A percentile compares a stretch with the other conserved stretches of the same genome.
Conservation (phyloP, 2,113 vertebrate genomes). For the Pan troglodytes region NHGRI_mPanTro3-v2.1_pri NC_072416.2:72874001-72874500, state of each 20-base stretch:
- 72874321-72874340: not conserved
- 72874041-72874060: not conserved
- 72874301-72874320: not conserved
- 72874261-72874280: not conserved
- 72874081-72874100: not conserved
- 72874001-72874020: not conserved
- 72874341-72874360: not conserved
- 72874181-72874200: not conserved
- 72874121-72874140: not conserved
- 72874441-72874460: not conserved
- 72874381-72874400: accelerated
- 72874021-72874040: not conserved
- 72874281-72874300: not conserved
- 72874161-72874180: not conserved
- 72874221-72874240: not conserved
- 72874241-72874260: not conserved
- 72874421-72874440: not conserved
- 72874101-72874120: not conserved
- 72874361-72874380: not conserved
- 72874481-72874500: not conserved
- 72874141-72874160: not conserved
- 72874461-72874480: not conserved
- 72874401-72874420: not conserved
- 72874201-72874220: not conserved
- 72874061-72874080: not conserved